Percentiles rank a stretch among this genome's conserved stretches.
These are phyloP conservation scores for Rhinatrema bivittatum DNA, from an alignment of 2,797 vertebrate species.

Conservation along the genomic window DNA sequence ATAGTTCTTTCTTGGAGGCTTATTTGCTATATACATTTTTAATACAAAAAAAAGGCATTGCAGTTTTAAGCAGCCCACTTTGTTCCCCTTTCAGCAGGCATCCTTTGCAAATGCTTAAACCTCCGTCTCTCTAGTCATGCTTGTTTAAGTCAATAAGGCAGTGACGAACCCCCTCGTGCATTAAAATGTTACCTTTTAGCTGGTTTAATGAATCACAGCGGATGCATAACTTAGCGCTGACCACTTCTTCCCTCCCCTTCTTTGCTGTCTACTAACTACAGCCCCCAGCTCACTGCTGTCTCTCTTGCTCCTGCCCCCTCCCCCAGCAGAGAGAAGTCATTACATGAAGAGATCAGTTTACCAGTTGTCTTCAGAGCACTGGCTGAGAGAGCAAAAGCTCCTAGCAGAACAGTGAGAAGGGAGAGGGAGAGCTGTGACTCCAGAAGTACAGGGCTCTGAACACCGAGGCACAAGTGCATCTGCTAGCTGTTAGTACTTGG, in stretches of 20 bases:
- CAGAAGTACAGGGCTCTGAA: constrained; percentile 34
- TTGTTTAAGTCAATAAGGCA: constrained; percentile 37
- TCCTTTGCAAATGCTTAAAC: constrained; percentile 21
- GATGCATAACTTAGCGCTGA: constrained; percentile 58
- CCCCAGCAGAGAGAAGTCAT: constrained; percentile 54
- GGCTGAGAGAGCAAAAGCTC: constrained; percentile 52
- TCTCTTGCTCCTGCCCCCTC: constrained; percentile 56
- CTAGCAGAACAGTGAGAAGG: constrained; percentile 15
- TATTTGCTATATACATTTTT: neutral
- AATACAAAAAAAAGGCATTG: no score
- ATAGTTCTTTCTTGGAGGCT: neutral
- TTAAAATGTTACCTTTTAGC: constrained; percentile 43
- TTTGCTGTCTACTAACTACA: constrained; percentile 45
- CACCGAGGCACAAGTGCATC: constrained; percentile 55
- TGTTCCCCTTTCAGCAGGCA: constrained; percentile 27
- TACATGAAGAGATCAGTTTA: constrained; percentile 67
- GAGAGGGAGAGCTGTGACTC: constrained; percentile 26
- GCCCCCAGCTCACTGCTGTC: constrained; percentile 55
- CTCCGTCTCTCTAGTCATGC: constrained; percentile 37
- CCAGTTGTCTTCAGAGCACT: constrained; percentile 59
- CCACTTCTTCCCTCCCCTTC: constrained; percentile 59
- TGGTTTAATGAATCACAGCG: constrained; percentile 58
- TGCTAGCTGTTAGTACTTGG: constrained; percentile 60
- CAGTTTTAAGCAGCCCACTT: constrained; percentile 26
- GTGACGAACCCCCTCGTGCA: constrained; percentile 30